Evolutionary conservation across 1,140 invertebrate species (phyloP), one percentile per base, ranked within the genome.

Genomic region (Camponotus pennsylvanicus): DNA sequence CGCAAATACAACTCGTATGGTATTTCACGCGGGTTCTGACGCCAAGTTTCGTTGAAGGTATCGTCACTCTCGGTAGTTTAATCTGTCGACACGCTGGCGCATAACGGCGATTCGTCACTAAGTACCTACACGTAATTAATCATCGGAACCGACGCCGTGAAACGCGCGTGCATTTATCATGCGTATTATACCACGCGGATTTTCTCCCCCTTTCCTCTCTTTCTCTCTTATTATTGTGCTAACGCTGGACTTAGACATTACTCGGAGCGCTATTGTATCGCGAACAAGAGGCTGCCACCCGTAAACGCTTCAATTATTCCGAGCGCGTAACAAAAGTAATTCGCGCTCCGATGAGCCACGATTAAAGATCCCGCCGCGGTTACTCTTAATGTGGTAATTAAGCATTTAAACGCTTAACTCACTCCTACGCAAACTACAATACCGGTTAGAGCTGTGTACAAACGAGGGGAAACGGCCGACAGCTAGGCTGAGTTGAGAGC

Each of bases 161-260:
- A 86, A 89, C 78, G 77, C 78, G 84, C 88, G 77, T 78, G 85
- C 85, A 89, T 89, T 89, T 88, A 77, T 89, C 88, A 89, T 63
- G 71, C 70, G 87, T 86, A 89, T 89, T 89, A 88, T 83, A 45
- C 67, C 55, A 61, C 67, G 37, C 67, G 66, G 9, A 32, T 34
- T 57, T 37, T 13, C 45, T 13, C 40, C 5, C 40, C 40, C 40
- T 0, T 5, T 15, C 3, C 45, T 49, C 45, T 49, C 45, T 52
- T 13, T 52, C 49, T 52, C 49, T 18, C 49, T 61, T 55, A 69
- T 73, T 83, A 83, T 75, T 75, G 79, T 63, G 79, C 21, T 75
- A 73, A 83, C 55, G 79, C 69, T 49, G 79, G 79, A 83, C 79
- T 83, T 83, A 83, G 79, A 75, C 37, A 55, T 73, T 45, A 42